Evolutionary conservation across 2,888 invertebrate species (phyloP).

Genomic region (Abscondita cerata): DNA sequence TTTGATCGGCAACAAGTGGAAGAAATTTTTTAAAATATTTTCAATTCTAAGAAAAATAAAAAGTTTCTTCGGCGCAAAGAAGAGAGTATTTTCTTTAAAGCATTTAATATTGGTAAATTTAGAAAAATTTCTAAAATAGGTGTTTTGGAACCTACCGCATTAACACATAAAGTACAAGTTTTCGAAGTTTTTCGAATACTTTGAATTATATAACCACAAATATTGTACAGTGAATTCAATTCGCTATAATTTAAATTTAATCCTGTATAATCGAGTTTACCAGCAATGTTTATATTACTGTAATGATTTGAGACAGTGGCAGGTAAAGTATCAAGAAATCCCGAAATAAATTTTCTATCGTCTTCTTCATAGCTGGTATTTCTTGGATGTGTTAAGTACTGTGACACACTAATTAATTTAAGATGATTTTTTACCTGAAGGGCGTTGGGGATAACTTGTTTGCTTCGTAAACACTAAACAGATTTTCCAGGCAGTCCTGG

Average conservation of each 20-base stretch:
- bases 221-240: slow-evolving; percentile 38
- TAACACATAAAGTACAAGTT: no score
- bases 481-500: slow-evolving; percentile 39
- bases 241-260: no score
- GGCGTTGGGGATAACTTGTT: slow-evolving; percentile 31
- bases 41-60: no score
- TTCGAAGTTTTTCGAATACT: slow-evolving; percentile 3
- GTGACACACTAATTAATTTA: slow-evolving; percentile 37
- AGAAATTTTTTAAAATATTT: slow-evolving; percentile 8
- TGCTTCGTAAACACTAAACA: slow-evolving; percentile 35
- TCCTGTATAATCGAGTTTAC: slow-evolving; percentile 1
- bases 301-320: not conserved
- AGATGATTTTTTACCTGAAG: slow-evolving; percentile 19
- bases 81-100: not conserved
- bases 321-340: not conserved
- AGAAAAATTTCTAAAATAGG: not conserved
- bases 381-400: not conserved
- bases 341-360: not conserved
- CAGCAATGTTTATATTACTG: slow-evolving; percentile 15
- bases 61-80: no score
- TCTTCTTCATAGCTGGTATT: not conserved
- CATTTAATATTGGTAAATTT: not conserved
- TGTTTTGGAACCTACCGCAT: slow-evolving; percentile 3
- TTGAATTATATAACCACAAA: slow-evolving; percentile 14
- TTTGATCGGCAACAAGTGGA: no score